Conservation (phyloP, 1,140 invertebrate genomes). For the Leptonema lineaticorne region DNA sequence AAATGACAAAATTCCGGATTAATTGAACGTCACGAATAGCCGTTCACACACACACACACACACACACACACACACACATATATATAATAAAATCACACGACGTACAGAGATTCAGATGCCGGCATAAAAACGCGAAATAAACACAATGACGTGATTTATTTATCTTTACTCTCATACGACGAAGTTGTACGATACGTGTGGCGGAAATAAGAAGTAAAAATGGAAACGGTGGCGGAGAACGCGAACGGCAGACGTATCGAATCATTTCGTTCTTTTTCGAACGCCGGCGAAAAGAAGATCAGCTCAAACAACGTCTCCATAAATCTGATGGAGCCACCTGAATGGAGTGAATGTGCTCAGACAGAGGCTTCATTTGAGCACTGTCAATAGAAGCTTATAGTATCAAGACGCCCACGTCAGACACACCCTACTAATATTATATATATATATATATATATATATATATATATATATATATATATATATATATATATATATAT, state of each 20-base stretch:
- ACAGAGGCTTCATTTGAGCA: background rate
- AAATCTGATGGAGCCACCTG: slow-evolving; percentile 10
- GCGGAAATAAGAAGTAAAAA: too few relatives aligned
- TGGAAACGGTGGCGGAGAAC: too few relatives aligned
- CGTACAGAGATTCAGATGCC: background rate
- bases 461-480: background rate
- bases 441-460: background rate
- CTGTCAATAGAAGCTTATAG: slow-evolving; percentile 7
- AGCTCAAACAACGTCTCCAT: background rate
- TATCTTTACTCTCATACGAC: too few relatives aligned
- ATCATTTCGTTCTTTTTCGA: too few relatives aligned
- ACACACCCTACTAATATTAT: background rate
- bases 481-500: too few relatives aligned
- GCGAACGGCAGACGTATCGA: too few relatives aligned
- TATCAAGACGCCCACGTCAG: background rate
- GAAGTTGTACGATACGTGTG: too few relatives aligned
- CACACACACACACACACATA: background rate
- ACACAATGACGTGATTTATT: too few relatives aligned
- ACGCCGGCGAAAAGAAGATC: background rate
- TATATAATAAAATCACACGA: background rate
- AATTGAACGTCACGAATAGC: too few relatives aligned
- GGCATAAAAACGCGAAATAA: too few relatives aligned
- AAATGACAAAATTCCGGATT: too few relatives aligned
- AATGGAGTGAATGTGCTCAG: background rate
- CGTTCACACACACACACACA: too few relatives aligned